Base-by-base conservation (phyloP, 1,140 invertebrate genomes). In the Dinoponera quadriceps region DNA sequence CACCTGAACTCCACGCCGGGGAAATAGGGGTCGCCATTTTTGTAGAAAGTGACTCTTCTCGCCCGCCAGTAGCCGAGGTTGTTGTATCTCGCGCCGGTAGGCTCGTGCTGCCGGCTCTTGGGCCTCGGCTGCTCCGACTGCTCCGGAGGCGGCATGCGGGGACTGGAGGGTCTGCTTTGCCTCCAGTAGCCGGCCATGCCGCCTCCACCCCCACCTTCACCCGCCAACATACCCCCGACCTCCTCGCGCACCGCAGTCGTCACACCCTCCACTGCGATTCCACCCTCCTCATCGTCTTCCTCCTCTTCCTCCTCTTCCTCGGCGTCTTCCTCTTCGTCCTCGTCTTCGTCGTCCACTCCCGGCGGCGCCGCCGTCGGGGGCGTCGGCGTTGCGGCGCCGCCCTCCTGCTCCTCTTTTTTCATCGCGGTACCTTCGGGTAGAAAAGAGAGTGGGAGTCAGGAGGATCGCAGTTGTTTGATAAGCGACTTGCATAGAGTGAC, bases 1-100 rank as follows among this genome's bases (percentile, higher is more conserved):
- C 78, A 94, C 94, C 98, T 96, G 90, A 98, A 97, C 92, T 98
- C 97, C 22, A 98, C 95, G 0, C 98, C 98, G 55, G 97, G 97
- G 93, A 97, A 98, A 92, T 98, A 98, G 0, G 97, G 97, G 93
- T 99, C 98, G 4, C 98, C 98, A 96, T 99, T 99, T 91, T 97
- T 96, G 93, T 97, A 99, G 93, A 99, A 99, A 0, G 97, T 97
- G 51, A 99, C 97, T 27, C 98, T 94, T 72, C 97, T 95, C 0
- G 98, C 98, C 84, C 97, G 96, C 97, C 97, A 98, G 89, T 97
- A 98, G 57, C 97, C 97, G 51, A 98, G 95, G 92, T 98, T 97
- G 77, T 96, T 96, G 92, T 97, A 97, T 78, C 96, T 95, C 82
- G 95, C 95, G 95, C 91, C 11, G 96, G 95, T 88, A 91, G 38